These are phyloP conservation scores for Champsocephalus esox DNA, from an alignment of 2,797 vertebrate genomes.

Conservation along the genomic window DNA sequence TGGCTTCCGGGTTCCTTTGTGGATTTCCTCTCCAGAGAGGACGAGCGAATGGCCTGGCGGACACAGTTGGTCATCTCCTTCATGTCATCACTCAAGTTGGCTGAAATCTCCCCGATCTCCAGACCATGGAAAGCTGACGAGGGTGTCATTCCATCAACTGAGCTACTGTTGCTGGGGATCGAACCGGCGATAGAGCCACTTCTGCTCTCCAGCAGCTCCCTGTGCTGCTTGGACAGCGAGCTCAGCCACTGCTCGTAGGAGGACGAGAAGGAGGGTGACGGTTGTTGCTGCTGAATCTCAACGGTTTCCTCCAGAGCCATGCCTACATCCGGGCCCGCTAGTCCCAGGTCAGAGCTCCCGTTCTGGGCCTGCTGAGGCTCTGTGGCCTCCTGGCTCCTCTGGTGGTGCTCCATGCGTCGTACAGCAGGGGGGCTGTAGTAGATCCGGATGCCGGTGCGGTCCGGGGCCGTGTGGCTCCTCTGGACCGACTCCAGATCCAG, in stretches of 20 bases:
- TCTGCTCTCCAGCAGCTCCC: conserved; percentile 89
- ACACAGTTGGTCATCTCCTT: conserved; percentile 99
- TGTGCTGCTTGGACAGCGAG: conserved; percentile 93
- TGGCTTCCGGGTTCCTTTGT: conserved; percentile 92
- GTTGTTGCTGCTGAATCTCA: conserved; percentile 58
- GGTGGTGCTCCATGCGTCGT: conserved; percentile 87
- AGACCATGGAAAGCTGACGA: conserved; percentile 84
- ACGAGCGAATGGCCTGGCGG: conserved; percentile 96
- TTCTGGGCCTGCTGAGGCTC: conserved; percentile 82
- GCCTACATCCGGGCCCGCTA: conserved; percentile 76
- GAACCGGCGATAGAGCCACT: conserved; percentile 56
- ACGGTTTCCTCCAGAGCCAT: conserved; percentile 51
- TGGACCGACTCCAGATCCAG: conserved; percentile 88
- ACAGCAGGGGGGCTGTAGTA: conserved; percentile 96
- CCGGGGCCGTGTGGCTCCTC: conserved; percentile 95
- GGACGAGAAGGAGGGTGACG: conserved; percentile 69
- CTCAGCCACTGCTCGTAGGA: conserved; percentile 94
- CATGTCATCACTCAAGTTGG: conserved; percentile 98
- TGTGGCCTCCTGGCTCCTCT: conserved; percentile 72
- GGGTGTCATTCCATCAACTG: conserved; percentile 64
- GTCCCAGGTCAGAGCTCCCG: conserved; percentile 82
- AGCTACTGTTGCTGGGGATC: conserved; percentile 40
- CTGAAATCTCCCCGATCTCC: conserved; percentile 91
- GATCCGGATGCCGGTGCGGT: conserved; percentile 96
- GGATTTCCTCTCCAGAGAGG: conserved; percentile 94